phyloP scores from a whole-genome alignment of 2,113 vertebrate species.

The Glaucidium brasilianum region DNA sequence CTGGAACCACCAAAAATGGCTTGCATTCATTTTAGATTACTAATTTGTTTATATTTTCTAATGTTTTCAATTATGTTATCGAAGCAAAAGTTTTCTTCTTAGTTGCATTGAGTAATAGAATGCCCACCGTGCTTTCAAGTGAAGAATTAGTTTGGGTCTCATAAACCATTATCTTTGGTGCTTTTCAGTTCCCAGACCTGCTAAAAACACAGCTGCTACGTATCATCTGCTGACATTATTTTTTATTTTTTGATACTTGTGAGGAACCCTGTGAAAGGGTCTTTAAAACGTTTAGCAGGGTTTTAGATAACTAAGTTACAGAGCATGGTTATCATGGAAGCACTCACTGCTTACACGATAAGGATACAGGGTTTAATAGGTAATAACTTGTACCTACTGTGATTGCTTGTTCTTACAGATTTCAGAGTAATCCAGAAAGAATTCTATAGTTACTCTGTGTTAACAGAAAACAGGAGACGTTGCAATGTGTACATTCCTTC shows the following conservation, averaged over 20 bases:
- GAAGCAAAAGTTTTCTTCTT: neutral
- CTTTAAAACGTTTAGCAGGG: neutral
- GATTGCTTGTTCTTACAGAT: neutral
- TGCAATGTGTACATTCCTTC: neutral
- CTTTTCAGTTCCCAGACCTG: neutral
- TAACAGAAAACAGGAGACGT: constrained; percentile 9
- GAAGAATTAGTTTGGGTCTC: neutral
- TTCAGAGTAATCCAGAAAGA: constrained; percentile 26
- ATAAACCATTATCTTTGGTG: neutral
- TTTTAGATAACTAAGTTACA: neutral
- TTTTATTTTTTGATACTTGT: neutral
- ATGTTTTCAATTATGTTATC: neutral
- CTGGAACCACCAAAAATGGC: neutral
- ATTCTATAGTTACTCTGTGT: neutral
- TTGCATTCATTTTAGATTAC: neutral
- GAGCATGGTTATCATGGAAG: neutral
- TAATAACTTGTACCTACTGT: neutral
- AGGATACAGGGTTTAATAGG: neutral
- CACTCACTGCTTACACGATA: neutral
- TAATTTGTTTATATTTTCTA: neutral
- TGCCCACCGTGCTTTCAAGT: neutral
- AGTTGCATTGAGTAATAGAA: neutral
- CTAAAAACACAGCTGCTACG: neutral
- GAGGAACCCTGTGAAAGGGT: neutral
- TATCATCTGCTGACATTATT: neutral